phyloP scores from a whole-genome alignment of 2,888 invertebrate species.

The Aplocera efformata region DNA sequence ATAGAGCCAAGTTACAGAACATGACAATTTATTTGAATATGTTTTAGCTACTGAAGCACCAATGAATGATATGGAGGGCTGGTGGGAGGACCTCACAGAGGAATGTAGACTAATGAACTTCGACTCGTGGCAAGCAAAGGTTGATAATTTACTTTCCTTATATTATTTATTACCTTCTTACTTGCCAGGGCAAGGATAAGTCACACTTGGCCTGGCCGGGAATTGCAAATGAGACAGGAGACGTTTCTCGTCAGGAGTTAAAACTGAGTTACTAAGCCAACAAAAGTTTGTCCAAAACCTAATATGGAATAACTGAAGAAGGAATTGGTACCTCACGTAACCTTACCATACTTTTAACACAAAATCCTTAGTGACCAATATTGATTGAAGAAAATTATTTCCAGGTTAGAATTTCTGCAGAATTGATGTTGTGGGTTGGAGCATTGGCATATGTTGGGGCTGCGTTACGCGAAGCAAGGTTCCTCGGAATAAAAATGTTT shows the following conservation, averaged over 20 bases:
- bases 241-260: too few species aligned
- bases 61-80: constrained; percentile 77
- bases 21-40: background rate
- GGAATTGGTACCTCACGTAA: too few species aligned
- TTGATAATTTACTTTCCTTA: constrained; percentile 27
- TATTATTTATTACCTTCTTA: too few species aligned
- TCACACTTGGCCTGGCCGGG: too few species aligned
- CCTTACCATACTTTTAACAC: too few species aligned
- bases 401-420: constrained; percentile 87
- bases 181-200: background rate
- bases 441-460: constrained; percentile 91
- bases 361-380: too few species aligned
- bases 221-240: too few species aligned
- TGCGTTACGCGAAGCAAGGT: constrained; percentile 92
- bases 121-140: constrained; percentile 79
- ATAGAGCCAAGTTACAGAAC: too few species aligned
- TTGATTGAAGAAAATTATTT: constrained; percentile 6
- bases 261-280: too few species aligned
- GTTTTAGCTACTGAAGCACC: constrained; percentile 47
- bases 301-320: too few species aligned
- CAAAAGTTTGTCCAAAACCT: too few species aligned
- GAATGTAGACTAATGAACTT: constrained; percentile 86
- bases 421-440: constrained; percentile 89
- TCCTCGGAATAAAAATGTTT: constrained; percentile 96
- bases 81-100: constrained; percentile 87